A percentile compares a stretch with the other conserved stretches of the same genome.
phyloP scores from a whole-genome alignment of 2,888 invertebrate genomes.

The Drosophila cracens region DNA sequence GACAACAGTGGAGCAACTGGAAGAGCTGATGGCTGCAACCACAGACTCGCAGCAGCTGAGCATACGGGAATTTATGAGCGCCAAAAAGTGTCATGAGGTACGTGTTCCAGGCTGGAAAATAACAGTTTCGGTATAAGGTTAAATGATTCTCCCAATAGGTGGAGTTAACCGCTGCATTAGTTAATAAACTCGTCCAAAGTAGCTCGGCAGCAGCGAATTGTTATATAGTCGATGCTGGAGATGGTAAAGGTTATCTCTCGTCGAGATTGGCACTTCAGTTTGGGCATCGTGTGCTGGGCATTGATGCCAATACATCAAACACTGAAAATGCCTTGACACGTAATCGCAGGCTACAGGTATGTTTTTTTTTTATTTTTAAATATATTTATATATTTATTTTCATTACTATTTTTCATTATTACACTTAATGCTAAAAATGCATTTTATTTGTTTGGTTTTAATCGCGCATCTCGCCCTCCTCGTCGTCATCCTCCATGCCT shows the following conservation, averaged over 20 bases:
- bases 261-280: slow-evolving; percentile 90
- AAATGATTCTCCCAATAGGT: slow-evolving; percentile 84
- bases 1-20: slow-evolving; percentile 82
- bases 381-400: slow-evolving; percentile 59
- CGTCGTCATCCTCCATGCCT: slow-evolving; percentile 98
- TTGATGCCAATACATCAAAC: slow-evolving; percentile 91
- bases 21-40: slow-evolving; percentile 56
- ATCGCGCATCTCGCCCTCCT: slow-evolving; percentile 96
- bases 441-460: slow-evolving; percentile 46
- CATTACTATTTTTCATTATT: slow-evolving; percentile 29
- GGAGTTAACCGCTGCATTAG: slow-evolving; percentile 88
- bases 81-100: slow-evolving; percentile 93
- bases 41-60: slow-evolving; percentile 48
- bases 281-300: slow-evolving; percentile 90
- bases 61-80: slow-evolving; percentile 90
- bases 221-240: slow-evolving; percentile 93
- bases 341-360: slow-evolving; percentile 82
- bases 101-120: neutral
- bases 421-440: slow-evolving; percentile 34
- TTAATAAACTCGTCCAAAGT: slow-evolving; percentile 85
- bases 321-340: slow-evolving; percentile 88
- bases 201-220: neutral
- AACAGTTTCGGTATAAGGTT: neutral
- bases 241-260: slow-evolving; percentile 95
- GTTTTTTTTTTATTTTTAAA: slow-evolving; percentile 23